A percentile compares a stretch with the other conserved stretches of the same genome.
Conservation (phyloP, 2,113 vertebrate genomes). For the Puntigrus tetrazona region DNA sequence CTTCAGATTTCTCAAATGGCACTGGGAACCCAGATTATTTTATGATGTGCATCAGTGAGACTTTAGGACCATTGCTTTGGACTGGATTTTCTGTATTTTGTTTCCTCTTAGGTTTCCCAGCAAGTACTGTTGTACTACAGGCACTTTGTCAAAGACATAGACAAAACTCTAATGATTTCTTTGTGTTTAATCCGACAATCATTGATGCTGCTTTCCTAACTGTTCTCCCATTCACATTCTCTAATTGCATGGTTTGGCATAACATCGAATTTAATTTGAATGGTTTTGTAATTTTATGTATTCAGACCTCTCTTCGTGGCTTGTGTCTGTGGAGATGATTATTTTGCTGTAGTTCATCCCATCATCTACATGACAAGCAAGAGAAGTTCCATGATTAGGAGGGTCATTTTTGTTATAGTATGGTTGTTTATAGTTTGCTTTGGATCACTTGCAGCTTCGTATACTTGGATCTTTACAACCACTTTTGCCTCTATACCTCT, state of each 20-base stretch:
- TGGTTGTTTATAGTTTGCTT: not conserved
- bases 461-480: not conserved
- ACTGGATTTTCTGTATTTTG: not conserved
- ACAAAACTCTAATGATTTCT: not conserved
- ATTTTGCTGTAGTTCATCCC: conserved; percentile 38
- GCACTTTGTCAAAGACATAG: not conserved
- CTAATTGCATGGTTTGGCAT: not conserved
- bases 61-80: conserved; percentile 11
- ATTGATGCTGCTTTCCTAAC: conserved; percentile 15
- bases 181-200: conserved; percentile 32
- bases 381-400: not conserved
- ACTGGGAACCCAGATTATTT: not conserved
- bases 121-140: conserved; percentile 1
- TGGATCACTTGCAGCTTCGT: not conserved
- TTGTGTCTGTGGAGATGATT: conserved; percentile 39
- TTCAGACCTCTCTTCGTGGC: conserved; percentile 16
- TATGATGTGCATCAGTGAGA: not conserved
- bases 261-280: not conserved
- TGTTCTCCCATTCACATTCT: not conserved
- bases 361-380: conserved; percentile 16
- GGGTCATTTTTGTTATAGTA: not conserved
- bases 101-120: not conserved
- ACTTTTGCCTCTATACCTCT: not conserved
- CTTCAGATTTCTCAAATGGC: not conserved
- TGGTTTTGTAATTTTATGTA: not conserved